These are phyloP conservation scores for Taxidea taxus DNA, from an alignment of 2,113 vertebrate genomes.

Conservation along the genomic window DNA sequence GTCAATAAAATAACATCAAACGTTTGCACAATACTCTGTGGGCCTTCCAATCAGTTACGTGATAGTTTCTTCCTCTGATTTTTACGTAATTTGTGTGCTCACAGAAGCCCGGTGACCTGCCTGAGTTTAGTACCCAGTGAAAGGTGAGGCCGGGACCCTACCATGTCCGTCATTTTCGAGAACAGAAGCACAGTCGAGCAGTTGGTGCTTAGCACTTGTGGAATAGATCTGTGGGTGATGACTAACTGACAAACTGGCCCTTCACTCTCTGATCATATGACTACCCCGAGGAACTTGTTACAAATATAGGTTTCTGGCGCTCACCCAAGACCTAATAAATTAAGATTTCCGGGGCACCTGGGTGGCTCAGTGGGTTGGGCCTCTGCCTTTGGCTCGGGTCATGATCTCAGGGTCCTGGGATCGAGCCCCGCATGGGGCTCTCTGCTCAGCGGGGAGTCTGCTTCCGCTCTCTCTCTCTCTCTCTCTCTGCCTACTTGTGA, in stretches of 20 bases:
- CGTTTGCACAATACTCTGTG: constrained; percentile 40
- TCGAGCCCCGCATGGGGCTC: too few relatives aligned
- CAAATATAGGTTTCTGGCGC: not conserved
- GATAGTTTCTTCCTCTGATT: not conserved
- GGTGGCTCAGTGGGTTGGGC: too few relatives aligned
- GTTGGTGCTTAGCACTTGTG: not conserved
- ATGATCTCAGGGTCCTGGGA: too few relatives aligned
- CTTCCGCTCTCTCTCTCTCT: too few relatives aligned
- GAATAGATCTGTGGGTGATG: not conserved
- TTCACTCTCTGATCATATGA: not conserved
- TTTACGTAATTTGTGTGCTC: not conserved
- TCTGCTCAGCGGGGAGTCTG: too few relatives aligned
- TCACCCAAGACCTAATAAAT: not conserved
- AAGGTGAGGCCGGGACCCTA: not conserved
- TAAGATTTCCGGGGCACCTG: not conserved
- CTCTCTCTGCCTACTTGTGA: too few relatives aligned
- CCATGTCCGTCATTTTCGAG: not conserved
- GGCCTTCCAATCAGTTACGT: not conserved
- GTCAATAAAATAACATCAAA: constrained; percentile 41
- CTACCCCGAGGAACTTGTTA: not conserved
- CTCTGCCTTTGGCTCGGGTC: too few relatives aligned
- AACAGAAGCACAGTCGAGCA: not conserved
- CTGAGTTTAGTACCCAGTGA: not conserved
- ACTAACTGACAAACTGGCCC: not conserved
- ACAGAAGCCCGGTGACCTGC: not conserved